Conservation (phyloP, 2,888 invertebrate species). For the Acheta domesticus region DNA sequence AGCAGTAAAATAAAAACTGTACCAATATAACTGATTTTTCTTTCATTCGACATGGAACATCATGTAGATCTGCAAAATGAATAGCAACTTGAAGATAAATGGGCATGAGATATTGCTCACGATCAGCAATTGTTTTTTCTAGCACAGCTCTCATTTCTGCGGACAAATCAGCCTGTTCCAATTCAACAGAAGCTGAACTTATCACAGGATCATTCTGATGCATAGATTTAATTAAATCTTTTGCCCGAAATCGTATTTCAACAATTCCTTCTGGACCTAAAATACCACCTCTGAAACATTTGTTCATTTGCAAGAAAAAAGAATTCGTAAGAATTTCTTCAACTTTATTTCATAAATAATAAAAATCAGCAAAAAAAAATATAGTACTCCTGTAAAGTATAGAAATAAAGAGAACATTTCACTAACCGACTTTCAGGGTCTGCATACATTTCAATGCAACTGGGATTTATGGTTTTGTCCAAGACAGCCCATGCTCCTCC, state of each 20-base stretch:
- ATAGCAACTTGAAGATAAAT: conserved; percentile 90
- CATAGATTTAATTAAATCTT: conserved; percentile 89
- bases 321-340: no score
- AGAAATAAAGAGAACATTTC: background rate
- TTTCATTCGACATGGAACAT: conserved; percentile 94
- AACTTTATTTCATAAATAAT: background rate
- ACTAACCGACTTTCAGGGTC: conserved; percentile 78
- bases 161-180: conserved; percentile 48
- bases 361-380: no score
- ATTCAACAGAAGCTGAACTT: conserved; percentile 42
- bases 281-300: conserved; percentile 76
- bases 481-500: conserved; percentile 99
- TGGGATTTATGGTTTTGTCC: conserved; percentile 91
- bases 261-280: conserved; percentile 96
- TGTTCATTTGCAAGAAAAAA: background rate
- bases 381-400: no score
- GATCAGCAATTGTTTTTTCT: conserved; percentile 67
- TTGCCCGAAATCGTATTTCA: conserved; percentile 92
- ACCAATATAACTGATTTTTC: conserved; percentile 88
- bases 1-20: conserved; percentile 26
- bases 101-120: conserved; percentile 74
- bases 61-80: conserved; percentile 96
- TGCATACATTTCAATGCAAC: conserved; percentile 97
- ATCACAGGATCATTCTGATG: conserved; percentile 63
- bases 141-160: conserved; percentile 51